These are phyloP conservation scores for Dendrolimus punctatus DNA, from an alignment of 1,140 invertebrate species.

Conservation along the genomic window DNA sequence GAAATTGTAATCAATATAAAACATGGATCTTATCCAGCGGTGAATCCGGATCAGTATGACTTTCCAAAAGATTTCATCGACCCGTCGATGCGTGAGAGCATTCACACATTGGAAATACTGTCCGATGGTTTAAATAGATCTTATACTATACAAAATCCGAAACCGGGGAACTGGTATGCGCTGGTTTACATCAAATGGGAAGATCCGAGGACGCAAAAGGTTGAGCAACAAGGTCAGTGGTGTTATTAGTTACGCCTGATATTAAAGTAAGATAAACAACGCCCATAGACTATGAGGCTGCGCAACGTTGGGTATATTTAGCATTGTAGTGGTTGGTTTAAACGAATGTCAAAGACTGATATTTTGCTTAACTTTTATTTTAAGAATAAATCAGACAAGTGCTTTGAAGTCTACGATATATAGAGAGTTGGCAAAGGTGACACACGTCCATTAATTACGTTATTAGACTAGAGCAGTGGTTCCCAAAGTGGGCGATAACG, in stretches of 20 bases:
- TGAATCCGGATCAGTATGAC: slow-evolving; percentile 82
- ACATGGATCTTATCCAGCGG: slow-evolving; percentile 83
- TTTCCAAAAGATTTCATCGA: slow-evolving; percentile 77
- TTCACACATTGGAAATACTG: slow-evolving; percentile 42
- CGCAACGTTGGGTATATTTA: too few relatives aligned
- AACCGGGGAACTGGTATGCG: slow-evolving; percentile 85
- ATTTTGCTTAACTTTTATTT: too few relatives aligned
- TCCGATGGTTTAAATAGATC: slow-evolving; percentile 47
- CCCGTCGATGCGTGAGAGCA: slow-evolving; percentile 42
- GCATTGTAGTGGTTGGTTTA: too few relatives aligned
- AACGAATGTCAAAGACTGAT: too few relatives aligned
- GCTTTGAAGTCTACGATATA: too few relatives aligned
- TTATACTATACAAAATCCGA: slow-evolving; percentile 66
- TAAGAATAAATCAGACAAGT: too few relatives aligned
- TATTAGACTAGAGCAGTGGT: too few relatives aligned
- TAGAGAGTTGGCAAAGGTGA: too few relatives aligned
- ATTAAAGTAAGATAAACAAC: not conserved
- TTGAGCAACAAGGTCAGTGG: slow-evolving; percentile 79
- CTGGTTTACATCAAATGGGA: slow-evolving; percentile 83
- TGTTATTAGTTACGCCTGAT: slow-evolving; percentile 1
- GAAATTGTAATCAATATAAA: slow-evolving; percentile 78
- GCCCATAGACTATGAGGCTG: too few relatives aligned
- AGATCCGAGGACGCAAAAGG: slow-evolving; percentile 79
- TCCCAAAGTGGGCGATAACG: too few relatives aligned
- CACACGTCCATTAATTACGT: too few relatives aligned